Conservation (phyloP, 2,113 vertebrate genomes). For the Felis chaus region DNA sequence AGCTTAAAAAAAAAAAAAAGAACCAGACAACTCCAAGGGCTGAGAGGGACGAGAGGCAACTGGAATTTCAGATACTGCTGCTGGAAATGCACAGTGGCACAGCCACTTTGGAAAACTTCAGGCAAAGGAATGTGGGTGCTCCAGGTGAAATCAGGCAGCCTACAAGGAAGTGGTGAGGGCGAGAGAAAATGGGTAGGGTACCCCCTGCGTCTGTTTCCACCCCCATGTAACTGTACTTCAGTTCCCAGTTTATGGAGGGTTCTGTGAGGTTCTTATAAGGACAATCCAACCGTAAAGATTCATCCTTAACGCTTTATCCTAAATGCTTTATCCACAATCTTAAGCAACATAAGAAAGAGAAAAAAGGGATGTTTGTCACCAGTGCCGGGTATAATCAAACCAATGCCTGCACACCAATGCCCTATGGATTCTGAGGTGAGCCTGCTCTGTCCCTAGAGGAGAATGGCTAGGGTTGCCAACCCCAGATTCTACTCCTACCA, state of each 20-base stretch:
- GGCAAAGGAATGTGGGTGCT: background rate
- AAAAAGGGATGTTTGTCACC: background rate
- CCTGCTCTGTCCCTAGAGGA: background rate
- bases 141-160: background rate
- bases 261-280: background rate
- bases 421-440: background rate
- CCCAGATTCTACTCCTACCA: background rate
- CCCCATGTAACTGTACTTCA: background rate
- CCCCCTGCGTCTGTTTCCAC: background rate
- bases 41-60: background rate
- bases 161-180: background rate
- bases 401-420: background rate
- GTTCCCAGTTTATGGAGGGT: background rate
- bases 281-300: background rate
- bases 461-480: background rate
- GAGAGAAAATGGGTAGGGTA: background rate
- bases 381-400: background rate
- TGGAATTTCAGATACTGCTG: background rate
- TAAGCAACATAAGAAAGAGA: background rate
- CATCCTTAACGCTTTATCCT: background rate
- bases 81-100: background rate
- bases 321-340: background rate
- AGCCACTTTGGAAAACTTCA: background rate
- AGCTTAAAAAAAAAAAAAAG: background rate
- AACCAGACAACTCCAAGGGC: background rate